Percentiles rank a stretch among this genome's conserved stretches.
Evolutionary conservation across 2,113 vertebrate genomes (phyloP).

Genomic region (Casuarius casuarius): DNA sequence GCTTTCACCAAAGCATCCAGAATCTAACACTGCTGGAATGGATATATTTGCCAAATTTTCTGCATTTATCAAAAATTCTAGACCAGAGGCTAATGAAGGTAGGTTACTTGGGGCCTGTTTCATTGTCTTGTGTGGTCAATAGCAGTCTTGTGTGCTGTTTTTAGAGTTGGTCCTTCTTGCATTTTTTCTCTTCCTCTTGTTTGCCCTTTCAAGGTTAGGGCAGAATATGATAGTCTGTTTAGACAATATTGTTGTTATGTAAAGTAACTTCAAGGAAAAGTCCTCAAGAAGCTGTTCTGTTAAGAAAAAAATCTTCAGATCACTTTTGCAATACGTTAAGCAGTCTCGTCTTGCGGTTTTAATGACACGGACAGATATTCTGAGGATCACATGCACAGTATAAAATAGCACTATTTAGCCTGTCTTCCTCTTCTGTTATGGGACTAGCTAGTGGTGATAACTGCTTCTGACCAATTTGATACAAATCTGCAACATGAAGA

Average conservation of each 20-base stretch:
- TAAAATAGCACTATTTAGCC: not conserved
- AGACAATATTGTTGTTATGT: not conserved
- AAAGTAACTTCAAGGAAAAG: not conserved
- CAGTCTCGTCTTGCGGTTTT: no score
- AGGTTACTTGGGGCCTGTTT: not conserved
- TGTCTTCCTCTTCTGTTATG: not conserved
- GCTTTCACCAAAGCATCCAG: conserved; percentile 92
- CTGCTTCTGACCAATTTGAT: not conserved
- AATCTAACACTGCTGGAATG: conserved; percentile 98
- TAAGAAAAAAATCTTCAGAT: not conserved
- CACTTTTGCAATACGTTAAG: not conserved
- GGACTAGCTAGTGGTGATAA: not conserved
- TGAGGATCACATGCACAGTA: no score
- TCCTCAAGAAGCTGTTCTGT: not conserved
- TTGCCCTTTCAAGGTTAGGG: not conserved
- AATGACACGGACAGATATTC: not conserved
- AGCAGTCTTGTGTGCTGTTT: not conserved
- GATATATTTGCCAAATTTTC: conserved; percentile 99
- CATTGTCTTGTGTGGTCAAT: not conserved
- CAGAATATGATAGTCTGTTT: not conserved
- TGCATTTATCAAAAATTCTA: conserved; percentile 97
- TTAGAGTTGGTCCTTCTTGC: not conserved
- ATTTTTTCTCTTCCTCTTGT: not conserved
- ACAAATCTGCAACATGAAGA: not conserved
- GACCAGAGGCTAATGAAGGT: conserved; percentile 96